These are phyloP conservation scores for Protodeltote pygarga DNA, from an alignment of 2,888 invertebrate genomes.

Conservation along the genomic window DNA sequence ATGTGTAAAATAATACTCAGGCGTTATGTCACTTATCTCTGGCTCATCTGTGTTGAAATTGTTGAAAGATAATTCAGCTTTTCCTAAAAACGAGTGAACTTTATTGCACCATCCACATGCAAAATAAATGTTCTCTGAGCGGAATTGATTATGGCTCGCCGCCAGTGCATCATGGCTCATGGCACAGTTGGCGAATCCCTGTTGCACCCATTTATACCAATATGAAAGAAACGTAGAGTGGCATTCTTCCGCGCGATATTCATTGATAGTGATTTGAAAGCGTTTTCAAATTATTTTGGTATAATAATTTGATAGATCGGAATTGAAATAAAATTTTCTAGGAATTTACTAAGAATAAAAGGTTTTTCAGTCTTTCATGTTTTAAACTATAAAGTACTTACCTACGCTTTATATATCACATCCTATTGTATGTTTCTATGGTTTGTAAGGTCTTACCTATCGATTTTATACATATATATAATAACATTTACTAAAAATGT, in stretches of 20 bases:
- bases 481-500: no score
- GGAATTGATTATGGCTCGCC: constrained; percentile 56
- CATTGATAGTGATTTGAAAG: neutral
- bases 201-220: constrained; percentile 40
- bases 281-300: neutral
- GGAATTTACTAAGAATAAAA: no score
- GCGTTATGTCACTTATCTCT: neutral
- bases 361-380: neutral
- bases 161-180: constrained; percentile 46
- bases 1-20: neutral
- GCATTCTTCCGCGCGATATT: constrained; percentile 38
- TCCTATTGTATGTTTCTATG: no score
- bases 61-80: constrained; percentile 25
- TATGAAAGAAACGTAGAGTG: constrained; percentile 23
- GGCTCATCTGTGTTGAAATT: constrained; percentile 10
- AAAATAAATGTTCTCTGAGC: constrained; percentile 41
- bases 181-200: constrained; percentile 50
- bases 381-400: no score
- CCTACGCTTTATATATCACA: no score
- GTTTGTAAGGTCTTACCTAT: no score
- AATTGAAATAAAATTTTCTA: no score
- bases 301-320: no score
- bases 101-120: constrained; percentile 33
- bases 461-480: no score
- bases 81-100: constrained; percentile 29